Base-by-base conservation (phyloP, 2,113 vertebrate species). In the Pluvianellus socialis region DNA sequence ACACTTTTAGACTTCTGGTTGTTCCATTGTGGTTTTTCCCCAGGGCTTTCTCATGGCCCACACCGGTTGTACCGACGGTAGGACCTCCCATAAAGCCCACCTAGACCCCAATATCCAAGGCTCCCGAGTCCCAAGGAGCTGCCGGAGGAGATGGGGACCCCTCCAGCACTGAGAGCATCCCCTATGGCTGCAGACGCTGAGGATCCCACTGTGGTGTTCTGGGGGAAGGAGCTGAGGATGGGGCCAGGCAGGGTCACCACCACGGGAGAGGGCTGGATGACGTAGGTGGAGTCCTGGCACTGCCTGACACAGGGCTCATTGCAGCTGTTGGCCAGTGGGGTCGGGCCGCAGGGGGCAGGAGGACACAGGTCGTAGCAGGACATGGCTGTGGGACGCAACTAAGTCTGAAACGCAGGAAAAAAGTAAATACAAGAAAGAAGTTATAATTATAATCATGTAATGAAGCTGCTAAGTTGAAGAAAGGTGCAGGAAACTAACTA, bases 171-270 rank as follows among this genome's bases (percentile, higher is more conserved):
- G 68, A 97, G 94, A 14, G 40, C 65, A 33, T 84, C 65, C 4
- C 95, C 96, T 3, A 97, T 65, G 6, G 94, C 95, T 1, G 94
- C 95, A 2, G 96, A 96, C 0, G 93, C 70, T 1, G 96, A 97
- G 55, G 95, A 97, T 11, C 95, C 96, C 80, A 95, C 96, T 1
- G 95, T 15, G 50, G 96, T 96, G 9, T 96, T 94, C 2, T 96
- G 95, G 0, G 94, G 95, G 77, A 94, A 97, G 87, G 95, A 96
- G 90, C 96, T 97, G 59, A 97, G 96, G 87, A 96, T 97, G 12
- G 96, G 95, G 0, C 96, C 96, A 0, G 95, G 96, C 53, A 97
- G 89, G 4, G 96, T 96, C 40, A 96, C 95, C 55, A 96, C 94
- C 33, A 97, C 96, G 0, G 96, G 96, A 0, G 96, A 91, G 0